These are phyloP conservation scores for Aulostomus chinensis DNA, from an alignment of 2,797 vertebrate genomes.

Conservation along the genomic window DNA sequence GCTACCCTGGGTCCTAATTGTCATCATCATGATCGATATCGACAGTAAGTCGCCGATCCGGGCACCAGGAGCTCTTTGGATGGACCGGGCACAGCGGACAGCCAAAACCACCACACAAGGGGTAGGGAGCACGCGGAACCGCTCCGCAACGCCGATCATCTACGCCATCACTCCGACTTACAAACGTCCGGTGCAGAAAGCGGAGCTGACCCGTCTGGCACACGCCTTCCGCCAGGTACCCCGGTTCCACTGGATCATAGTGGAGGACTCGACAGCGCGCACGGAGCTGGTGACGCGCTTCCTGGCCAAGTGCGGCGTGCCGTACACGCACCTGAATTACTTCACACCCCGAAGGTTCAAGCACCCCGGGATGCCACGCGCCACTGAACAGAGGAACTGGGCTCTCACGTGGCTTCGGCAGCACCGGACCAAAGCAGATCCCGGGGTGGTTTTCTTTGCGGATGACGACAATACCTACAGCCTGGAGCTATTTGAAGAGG, in stretches of 20 bases:
- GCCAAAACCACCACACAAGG: conserved; percentile 49
- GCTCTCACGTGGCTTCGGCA: conserved; percentile 92
- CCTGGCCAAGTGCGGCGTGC: conserved; percentile 84
- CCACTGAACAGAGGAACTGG: conserved; percentile 94
- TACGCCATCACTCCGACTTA: conserved; percentile 97
- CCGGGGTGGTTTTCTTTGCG: conserved; percentile 95
- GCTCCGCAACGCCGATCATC: conserved; percentile 82
- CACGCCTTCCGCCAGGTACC: conserved; percentile 95
- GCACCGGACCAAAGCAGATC: conserved; percentile 78
- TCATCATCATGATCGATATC: conserved; percentile 93
- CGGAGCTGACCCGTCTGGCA: conserved; percentile 92
- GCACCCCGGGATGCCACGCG: conserved; percentile 90
- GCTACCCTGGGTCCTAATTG: conserved; percentile 92
- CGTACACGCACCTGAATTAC: conserved; percentile 92
- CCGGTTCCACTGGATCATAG: conserved; percentile 93
- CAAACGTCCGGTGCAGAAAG: conserved; percentile 94
- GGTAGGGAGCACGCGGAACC: conserved; percentile 38
- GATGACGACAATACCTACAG: conserved; percentile 99
- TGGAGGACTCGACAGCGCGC: conserved; percentile 89
- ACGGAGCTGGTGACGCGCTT: conserved; percentile 92
- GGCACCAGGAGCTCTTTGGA: conserved; percentile 64
- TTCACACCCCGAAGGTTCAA: conserved; percentile 93
- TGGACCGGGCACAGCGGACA: conserved; percentile 54
- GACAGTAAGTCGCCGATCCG: conserved; percentile 83
- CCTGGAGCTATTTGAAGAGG: conserved; percentile 97